These are phyloP conservation scores for Trachurus trachurus DNA, from an alignment of 2,797 vertebrate species.

Conservation along the genomic window DNA sequence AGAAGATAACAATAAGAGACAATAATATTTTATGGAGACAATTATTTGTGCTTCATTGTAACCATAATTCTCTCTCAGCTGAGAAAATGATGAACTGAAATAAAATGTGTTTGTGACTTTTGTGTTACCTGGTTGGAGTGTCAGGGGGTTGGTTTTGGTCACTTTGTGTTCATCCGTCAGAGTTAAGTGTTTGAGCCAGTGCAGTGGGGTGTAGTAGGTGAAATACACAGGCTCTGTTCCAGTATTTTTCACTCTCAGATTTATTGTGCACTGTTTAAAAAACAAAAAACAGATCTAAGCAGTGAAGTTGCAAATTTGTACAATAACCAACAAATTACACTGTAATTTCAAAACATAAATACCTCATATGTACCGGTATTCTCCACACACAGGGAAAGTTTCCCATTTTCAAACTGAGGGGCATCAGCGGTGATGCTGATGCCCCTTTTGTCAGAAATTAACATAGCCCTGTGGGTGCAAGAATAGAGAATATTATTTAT, in stretches of 20 bases:
- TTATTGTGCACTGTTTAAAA: constrained; percentile 17
- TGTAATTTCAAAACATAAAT: background rate
- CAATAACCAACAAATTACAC: background rate
- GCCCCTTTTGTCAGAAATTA: constrained; percentile 84
- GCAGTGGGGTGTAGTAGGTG: constrained; percentile 77
- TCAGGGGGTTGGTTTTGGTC: constrained; percentile 72
- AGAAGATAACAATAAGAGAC: background rate
- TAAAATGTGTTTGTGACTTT: background rate
- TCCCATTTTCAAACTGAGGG: constrained; percentile 60
- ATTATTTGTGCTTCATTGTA: background rate
- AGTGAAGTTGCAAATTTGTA: background rate
- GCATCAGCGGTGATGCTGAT: constrained; percentile 80
- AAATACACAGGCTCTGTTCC: constrained; percentile 82
- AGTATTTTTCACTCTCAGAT: constrained; percentile 84
- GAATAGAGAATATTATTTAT: background rate
- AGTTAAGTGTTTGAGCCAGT: constrained; percentile 69
- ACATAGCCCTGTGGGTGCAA: constrained; percentile 77
- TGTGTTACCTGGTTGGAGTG: constrained; percentile 85
- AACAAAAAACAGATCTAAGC: background rate
- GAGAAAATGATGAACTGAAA: background rate
- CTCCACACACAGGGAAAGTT: constrained; percentile 69
- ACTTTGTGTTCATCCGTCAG: constrained; percentile 78
- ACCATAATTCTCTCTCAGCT: constrained; percentile 2
- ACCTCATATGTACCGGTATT: constrained; percentile 45
- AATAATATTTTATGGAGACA: background rate